A percentile compares a stretch with the other conserved stretches of the same genome.
Evolutionary conservation across 2,113 vertebrate genomes (phyloP).

Genomic region (Sturnus vulgaris): DNA sequence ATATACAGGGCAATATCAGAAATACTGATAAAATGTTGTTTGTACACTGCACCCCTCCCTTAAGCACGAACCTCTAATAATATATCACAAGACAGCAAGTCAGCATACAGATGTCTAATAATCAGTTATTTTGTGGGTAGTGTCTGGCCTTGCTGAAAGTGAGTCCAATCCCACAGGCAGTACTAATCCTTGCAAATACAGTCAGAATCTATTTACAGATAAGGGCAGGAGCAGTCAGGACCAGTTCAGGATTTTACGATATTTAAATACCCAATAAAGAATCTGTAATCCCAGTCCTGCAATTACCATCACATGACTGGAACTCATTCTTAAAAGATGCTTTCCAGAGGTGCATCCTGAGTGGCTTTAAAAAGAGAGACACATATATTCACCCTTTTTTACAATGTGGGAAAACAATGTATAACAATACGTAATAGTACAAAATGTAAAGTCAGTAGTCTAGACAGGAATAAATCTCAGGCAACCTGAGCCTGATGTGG

Average conservation of each 20-base stretch:
- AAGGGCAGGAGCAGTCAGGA: constrained; percentile 1
- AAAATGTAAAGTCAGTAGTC: background rate
- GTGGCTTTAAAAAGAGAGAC: background rate
- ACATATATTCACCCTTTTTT: background rate
- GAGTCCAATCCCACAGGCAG: background rate
- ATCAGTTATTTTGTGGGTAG: constrained; percentile 23
- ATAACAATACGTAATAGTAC: background rate
- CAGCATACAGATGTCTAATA: background rate
- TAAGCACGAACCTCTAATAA: constrained; percentile 1
- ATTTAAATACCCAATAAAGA: background rate
- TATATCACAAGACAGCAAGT: background rate
- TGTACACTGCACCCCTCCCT: background rate
- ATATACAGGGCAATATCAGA: background rate
- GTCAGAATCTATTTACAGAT: constrained; percentile 26
- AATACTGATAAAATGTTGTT: background rate
- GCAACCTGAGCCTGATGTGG: background rate
- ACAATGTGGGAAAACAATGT: background rate
- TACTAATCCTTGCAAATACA: background rate
- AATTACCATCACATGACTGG: background rate
- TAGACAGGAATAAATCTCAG: background rate
- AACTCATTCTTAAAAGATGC: background rate
- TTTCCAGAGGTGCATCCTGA: background rate
- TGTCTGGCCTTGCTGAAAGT: background rate
- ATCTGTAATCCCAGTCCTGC: background rate
- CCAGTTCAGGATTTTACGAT: constrained; percentile 2